These are phyloP conservation scores for Sebastes itinus DNA, from an alignment of 2,797 vertebrate genomes.

Conservation along the genomic window DNA sequence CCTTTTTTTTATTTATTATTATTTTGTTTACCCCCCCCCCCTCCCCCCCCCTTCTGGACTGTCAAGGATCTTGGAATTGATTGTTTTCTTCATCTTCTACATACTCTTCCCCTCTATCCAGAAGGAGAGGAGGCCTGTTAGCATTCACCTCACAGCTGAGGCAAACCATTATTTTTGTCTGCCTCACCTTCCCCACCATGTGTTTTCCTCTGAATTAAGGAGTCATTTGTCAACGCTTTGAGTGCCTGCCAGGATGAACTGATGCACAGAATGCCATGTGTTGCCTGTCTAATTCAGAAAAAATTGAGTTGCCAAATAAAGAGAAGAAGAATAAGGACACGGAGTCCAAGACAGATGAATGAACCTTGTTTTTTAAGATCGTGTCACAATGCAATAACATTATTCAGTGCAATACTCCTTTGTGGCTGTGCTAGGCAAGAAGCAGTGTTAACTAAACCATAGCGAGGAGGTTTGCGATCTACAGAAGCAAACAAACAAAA, in stretches of 20 bases:
- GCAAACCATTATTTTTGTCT: slow-evolving; percentile 66
- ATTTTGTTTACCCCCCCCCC: slow-evolving; percentile 1
- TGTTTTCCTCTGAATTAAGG: slow-evolving; percentile 72
- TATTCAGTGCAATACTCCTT: background rate
- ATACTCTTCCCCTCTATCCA: slow-evolving; percentile 40
- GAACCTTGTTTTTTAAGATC: background rate
- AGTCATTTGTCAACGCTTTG: slow-evolving; percentile 77
- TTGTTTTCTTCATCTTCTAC: slow-evolving; percentile 45
- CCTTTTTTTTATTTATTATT: background rate
- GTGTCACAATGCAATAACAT: background rate
- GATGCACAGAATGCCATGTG: slow-evolving; percentile 59
- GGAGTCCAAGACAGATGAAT: background rate
- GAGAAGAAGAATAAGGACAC: slow-evolving; percentile 35
- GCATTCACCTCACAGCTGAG: slow-evolving; percentile 57
- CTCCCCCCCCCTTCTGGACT: slow-evolving; percentile 10
- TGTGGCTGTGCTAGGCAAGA: slow-evolving; percentile 25
- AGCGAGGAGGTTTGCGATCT: background rate
- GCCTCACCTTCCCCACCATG: slow-evolving; percentile 59
- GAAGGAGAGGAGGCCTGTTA: slow-evolving; percentile 51
- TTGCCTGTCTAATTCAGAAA: slow-evolving; percentile 61
- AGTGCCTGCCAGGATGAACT: slow-evolving; percentile 59
- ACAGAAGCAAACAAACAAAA: background rate
- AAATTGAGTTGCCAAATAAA: slow-evolving; percentile 58
- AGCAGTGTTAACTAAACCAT: background rate
- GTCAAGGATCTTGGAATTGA: slow-evolving; percentile 42